These are phyloP conservation scores for Agrilus cyanescens DNA, from an alignment of 2,888 invertebrate species.

Conservation along the genomic window DNA sequence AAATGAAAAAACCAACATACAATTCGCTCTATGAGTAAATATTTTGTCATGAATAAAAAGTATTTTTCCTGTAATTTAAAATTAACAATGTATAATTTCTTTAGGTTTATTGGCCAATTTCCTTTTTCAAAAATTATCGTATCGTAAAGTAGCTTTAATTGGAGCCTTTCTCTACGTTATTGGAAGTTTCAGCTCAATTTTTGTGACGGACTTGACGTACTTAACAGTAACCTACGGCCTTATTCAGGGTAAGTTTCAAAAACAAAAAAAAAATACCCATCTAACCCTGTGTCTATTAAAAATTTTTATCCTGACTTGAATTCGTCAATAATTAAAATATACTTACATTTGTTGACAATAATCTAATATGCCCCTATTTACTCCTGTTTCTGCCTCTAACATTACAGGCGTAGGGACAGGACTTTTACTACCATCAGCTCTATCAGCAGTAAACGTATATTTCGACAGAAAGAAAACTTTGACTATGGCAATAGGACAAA, in stretches of 20 bases:
- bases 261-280: background rate
- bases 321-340: no score
- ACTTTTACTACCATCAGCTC: slow-evolving; percentile 58
- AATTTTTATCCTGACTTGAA: no score
- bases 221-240: slow-evolving; percentile 53
- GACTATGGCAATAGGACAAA: slow-evolving; percentile 66
- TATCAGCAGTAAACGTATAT: slow-evolving; percentile 63
- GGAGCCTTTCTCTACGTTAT: slow-evolving; percentile 51
- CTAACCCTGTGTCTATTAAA: no score
- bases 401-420: slow-evolving; percentile 57
- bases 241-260: slow-evolving; percentile 40
- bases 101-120: slow-evolving; percentile 40
- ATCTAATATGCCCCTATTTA: no score
- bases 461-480: slow-evolving; percentile 56
- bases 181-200: slow-evolving; percentile 51
- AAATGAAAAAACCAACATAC: no score
- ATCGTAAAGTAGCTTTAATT: slow-evolving; percentile 36
- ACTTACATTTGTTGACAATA: no score
- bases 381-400: no score
- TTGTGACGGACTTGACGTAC: slow-evolving; percentile 49
- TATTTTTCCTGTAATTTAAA: no score
- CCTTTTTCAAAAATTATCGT: background rate
- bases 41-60: no score
- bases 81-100: slow-evolving; percentile 16
- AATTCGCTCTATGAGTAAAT: no score